Evolutionary conservation across 2,888 invertebrate species (phyloP).

Genomic region (Patella pellucida): DNA sequence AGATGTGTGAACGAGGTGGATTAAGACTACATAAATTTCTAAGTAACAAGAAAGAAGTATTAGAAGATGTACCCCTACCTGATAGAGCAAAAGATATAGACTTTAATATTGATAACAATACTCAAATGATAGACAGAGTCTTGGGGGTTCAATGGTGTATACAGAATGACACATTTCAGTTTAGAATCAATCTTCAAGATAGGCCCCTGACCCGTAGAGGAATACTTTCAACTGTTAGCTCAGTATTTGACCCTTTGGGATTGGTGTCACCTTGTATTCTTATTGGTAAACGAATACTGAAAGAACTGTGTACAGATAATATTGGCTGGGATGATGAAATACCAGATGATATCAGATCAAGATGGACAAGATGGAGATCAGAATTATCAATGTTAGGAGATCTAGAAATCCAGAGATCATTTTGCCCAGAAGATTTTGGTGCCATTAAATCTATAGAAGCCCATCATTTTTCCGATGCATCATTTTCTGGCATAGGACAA

Average conservation of each 20-base stretch:
- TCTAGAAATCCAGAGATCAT: background rate
- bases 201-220: conserved; percentile 15
- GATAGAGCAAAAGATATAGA: conserved; percentile 14
- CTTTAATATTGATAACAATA: conserved; percentile 19
- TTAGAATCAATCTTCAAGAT: conserved; percentile 14
- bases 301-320: conserved; percentile 9
- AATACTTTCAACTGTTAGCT: background rate
- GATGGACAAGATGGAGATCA: conserved; percentile 18
- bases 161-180: conserved; percentile 27
- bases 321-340: conserved; percentile 17
- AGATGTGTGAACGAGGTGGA: conserved; percentile 15
- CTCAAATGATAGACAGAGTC: conserved; percentile 25
- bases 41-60: conserved; percentile 20
- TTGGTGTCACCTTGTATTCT: conserved; percentile 19
- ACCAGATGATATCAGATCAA: background rate
- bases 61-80: conserved; percentile 19
- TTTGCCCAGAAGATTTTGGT: background rate
- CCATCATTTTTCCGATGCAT: conserved; percentile 17
- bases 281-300: conserved; percentile 11
- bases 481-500: background rate
- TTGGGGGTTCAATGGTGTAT: conserved; percentile 33
- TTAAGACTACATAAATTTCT: conserved; percentile 25
- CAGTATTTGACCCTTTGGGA: conserved; percentile 17
- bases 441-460: background rate
- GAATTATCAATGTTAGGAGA: background rate